Evolutionary conservation across 2,888 invertebrate genomes (phyloP).

Genomic region (Tridacna gigas): DNA sequence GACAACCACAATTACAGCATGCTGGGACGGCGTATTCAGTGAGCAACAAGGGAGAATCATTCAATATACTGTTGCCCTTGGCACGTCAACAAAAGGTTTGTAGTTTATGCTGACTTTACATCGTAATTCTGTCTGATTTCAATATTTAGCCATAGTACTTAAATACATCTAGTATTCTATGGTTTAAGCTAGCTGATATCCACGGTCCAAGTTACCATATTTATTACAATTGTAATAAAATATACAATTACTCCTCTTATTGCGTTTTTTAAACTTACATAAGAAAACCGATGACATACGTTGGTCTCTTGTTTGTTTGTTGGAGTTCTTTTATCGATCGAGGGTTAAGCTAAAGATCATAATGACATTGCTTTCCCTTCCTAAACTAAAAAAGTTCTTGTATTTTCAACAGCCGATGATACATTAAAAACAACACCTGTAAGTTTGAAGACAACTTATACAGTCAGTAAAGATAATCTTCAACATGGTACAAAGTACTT

Average conservation of each 20-base stretch:
- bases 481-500: conserved; percentile 29
- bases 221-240: no score
- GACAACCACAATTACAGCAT: conserved; percentile 54
- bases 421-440: neutral
- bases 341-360: neutral
- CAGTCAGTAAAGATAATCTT: neutral
- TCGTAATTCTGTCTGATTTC: neutral
- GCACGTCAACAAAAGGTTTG: conserved; percentile 59
- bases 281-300: no score
- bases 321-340: no score
- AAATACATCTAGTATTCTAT: neutral
- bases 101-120: neutral
- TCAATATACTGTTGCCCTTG: conserved; percentile 50
- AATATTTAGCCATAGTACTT: neutral
- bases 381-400: neutral
- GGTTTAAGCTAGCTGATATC: no score
- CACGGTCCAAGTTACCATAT: no score
- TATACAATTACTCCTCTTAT: no score
- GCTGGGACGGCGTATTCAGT: conserved; percentile 64
- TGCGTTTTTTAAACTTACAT: no score
- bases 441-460: neutral
- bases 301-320: no score
- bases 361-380: neutral
- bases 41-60: conserved; percentile 56
- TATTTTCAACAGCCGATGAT: neutral